Evolutionary conservation across 1,140 invertebrate species (phyloP), one percentile per base, ranked within the genome.

Genomic region (Hyles euphorbiae): DNA sequence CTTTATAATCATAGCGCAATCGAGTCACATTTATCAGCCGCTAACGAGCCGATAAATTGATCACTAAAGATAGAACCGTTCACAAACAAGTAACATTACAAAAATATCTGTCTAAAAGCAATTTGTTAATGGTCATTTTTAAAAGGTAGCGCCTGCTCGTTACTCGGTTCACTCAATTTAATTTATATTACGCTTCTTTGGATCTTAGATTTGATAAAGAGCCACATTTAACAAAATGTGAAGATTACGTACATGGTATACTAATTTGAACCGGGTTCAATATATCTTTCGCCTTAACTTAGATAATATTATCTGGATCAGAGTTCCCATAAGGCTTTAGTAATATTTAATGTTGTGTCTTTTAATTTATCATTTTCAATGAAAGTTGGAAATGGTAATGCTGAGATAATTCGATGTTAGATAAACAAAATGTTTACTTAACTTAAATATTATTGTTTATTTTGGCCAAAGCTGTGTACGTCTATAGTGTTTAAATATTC

Each of bases 11-110:
- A 78, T 72, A 72, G 70, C 70, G 51, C 65, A 76, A 84, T 81
- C 73, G 69, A 66, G 65, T 54, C 60, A 54, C 75, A 83, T 85
- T 81, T 79, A 78, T 85, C 67, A 78, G 66, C 54, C 61, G 62
- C 68, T 85, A 83, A 85, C 73, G 82, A 87, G 72, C 72, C 72
- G 70, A 84, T 84, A 76, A 85, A 83, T 75, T 77, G 77, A 81
- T 78, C 72, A 74, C 61, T 61, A 59, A 58, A 74, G 76, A 81
- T 79, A 76, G 77, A 67, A 56, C 65, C 67, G 70, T 78, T 75
- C 74, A 78, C 70, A 75, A 74, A 74, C 71, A 80, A 73, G 68
- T 60, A 67, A 74, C 67, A 77, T 82, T 74, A 83, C 74, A 79
- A 74, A 83, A 76, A 76, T 83, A 72, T 77, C 67, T 72, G 65